Evolutionary conservation across 2,113 vertebrate genomes (phyloP).

Genomic region (Notiomystis cincta): DNA sequence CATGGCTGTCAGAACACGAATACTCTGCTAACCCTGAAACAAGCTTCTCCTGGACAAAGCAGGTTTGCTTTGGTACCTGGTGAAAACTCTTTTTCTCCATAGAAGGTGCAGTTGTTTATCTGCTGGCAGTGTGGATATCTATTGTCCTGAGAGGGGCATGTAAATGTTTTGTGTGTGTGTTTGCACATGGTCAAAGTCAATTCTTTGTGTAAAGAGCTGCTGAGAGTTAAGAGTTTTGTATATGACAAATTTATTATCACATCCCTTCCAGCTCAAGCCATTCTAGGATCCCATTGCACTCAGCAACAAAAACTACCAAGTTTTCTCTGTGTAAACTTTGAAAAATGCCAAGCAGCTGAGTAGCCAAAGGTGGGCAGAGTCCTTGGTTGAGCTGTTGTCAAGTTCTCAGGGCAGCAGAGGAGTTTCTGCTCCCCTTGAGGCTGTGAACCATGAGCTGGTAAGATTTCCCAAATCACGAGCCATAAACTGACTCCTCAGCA

Average conservation of each 20-base stretch:
- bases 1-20: background rate
- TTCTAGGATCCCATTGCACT: background rate
- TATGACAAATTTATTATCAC: background rate
- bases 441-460: background rate
- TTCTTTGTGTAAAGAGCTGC: background rate
- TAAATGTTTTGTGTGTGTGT: background rate
- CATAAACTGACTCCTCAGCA: background rate
- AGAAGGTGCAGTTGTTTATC: background rate
- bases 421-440: fast-evolving
- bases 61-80: background rate
- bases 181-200: background rate
- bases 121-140: background rate
- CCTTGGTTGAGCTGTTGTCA: background rate
- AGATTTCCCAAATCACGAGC: background rate
- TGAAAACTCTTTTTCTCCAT: background rate
- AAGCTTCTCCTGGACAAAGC: background rate
- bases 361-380: background rate
- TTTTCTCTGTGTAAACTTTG: background rate
- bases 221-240: background rate
- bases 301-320: background rate
- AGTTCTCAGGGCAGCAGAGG: background rate
- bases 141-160: background rate
- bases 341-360: background rate
- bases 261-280: background rate
- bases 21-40: background rate